Evolutionary conservation across 2,888 invertebrate genomes (phyloP).

Genomic region (Eupithecia abbreviata): DNA sequence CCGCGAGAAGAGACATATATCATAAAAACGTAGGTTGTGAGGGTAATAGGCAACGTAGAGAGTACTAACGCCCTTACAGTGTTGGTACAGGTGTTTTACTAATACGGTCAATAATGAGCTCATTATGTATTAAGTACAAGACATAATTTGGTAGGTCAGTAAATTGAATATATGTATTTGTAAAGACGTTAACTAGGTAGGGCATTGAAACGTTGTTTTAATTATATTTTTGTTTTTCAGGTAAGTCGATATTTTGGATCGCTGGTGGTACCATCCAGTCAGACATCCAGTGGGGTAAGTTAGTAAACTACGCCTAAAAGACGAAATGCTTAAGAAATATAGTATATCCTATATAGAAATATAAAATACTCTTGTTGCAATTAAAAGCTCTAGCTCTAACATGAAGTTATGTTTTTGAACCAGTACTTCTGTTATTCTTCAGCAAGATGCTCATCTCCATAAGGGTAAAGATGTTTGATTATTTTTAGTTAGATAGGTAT

Average conservation of each 20-base stretch:
- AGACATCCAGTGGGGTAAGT: slow-evolving; percentile 7
- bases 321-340: background rate
- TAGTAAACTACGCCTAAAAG: background rate
- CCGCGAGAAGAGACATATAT: no score
- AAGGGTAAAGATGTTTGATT: no score
- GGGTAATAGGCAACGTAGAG: no score
- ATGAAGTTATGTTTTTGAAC: no score
- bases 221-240: slow-evolving; percentile 58
- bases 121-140: slow-evolving; percentile 47
- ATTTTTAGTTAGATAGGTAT: no score
- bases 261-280: no score
- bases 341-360: no score
- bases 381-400: background rate
- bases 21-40: no score
- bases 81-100: slow-evolving; percentile 53
- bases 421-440: background rate
- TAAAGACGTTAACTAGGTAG: background rate
- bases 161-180: background rate
- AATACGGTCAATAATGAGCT: slow-evolving; percentile 59
- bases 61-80: no score
- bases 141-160: background rate
- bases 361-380: background rate
- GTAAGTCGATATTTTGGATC: slow-evolving; percentile 60
- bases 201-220: background rate
- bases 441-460: no score